Evolutionary conservation across 2,797 vertebrate species (phyloP).

Genomic region (Enteromius argenteus): DNA sequence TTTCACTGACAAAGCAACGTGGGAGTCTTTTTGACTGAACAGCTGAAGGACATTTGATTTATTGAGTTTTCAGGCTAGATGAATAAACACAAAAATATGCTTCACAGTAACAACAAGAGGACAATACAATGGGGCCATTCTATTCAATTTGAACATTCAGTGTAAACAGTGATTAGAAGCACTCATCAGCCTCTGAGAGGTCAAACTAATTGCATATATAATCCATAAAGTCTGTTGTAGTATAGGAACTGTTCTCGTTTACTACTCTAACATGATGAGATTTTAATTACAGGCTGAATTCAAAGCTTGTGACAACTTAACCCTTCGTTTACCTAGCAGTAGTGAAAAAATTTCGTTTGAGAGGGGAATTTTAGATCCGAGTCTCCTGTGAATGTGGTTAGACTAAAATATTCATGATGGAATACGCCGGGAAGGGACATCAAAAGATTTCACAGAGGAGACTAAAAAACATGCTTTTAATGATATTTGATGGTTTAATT

Average conservation of each 20-base stretch:
- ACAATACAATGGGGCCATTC: conserved; percentile 23
- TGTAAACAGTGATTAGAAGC: conserved; percentile 20
- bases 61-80: conserved; percentile 28
- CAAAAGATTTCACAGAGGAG: background rate
- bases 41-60: conserved; percentile 41
- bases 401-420: conserved; percentile 15
- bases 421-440: background rate
- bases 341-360: conserved; percentile 18
- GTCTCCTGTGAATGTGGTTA: conserved; percentile 21
- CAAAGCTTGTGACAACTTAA: conserved; percentile 35
- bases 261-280: conserved; percentile 1
- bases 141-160: conserved; percentile 22
- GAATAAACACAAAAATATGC: conserved; percentile 39
- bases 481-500: conserved; percentile 13
- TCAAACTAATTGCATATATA: conserved; percentile 28
- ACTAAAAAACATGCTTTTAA: background rate
- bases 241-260: background rate
- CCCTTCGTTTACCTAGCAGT: conserved; percentile 14
- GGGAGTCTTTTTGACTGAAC: conserved; percentile 14
- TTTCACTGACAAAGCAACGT: conserved; percentile 12
- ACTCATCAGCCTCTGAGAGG: conserved; percentile 36
- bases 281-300: conserved; percentile 45
- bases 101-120: conserved; percentile 29
- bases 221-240: conserved; percentile 20
- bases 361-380: conserved; percentile 1